Evolutionary conservation across 2,113 vertebrate species (phyloP), one percentile per base, ranked within the genome.

Genomic region (Elanoides forficatus): DNA sequence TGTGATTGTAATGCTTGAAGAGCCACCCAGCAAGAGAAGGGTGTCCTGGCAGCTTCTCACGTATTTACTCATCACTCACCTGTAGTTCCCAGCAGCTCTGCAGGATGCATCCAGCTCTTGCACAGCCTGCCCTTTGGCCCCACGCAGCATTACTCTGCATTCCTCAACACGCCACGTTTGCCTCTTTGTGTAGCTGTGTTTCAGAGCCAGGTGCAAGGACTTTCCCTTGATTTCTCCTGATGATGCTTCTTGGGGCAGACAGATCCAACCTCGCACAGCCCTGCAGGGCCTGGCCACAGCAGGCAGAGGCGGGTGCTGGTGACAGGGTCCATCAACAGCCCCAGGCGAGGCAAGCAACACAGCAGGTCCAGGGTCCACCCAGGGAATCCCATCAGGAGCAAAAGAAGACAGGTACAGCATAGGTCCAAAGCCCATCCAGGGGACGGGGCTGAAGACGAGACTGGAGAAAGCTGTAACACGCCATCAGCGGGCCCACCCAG

Each of bases 101-200:
- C 0, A 0, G 73, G 66, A 32, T 0, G 6, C 47, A 16, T 8
- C 58, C 47, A 36, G 40, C 53, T 42, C n/a, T 8, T 21, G 27
- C 27, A 8, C 59, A 32, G n/a, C 59, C 50, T 23, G 15, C 18
- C 22, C 14, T 1, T 3, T 1, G 19, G 16, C 40, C n/a, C 30
- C 63, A 18, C 3, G 0, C 67, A n/a, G 60, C 59, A 40, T 8
- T 7, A 19, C 45, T 25, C 38, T 6, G 38, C 1, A 1, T 47
- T 60, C 27, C 70, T 34, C 38, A 13, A 7, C 12, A 7, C 15
- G 10, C 15, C 53, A 6, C 1, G 0, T 5, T 18, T 47, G 25
- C 72, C 30, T 42, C 42, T 12, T n/a, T 0, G 0, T 1, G 3
- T 4, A 12, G 29, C 36, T 17, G 21, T 13, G 7, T 4, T 48